Evolutionary conservation across 2,113 vertebrate genomes (phyloP).

Genomic region (Dasyprocta punctata): DNA sequence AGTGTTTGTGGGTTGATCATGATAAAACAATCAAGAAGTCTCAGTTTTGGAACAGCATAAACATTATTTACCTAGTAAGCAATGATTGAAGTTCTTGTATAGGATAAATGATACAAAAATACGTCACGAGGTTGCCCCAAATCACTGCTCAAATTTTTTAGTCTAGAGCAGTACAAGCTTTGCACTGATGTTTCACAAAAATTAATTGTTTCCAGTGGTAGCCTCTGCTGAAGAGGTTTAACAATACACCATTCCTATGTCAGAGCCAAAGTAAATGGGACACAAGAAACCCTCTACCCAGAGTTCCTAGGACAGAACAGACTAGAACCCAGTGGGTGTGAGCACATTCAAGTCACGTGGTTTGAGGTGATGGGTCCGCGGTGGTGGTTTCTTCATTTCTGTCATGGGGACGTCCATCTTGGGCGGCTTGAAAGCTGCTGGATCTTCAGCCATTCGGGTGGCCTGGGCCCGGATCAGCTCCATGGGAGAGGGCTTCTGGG

Average conservation of each 20-base stretch:
- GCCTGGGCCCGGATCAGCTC: constrained; percentile 93
- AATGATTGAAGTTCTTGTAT: not conserved
- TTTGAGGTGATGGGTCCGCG: constrained; percentile 92
- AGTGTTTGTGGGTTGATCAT: accelerated
- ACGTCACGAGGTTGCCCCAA: not conserved
- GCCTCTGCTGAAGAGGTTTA: not conserved
- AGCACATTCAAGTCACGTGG: constrained; percentile 94
- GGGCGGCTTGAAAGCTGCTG: constrained; percentile 88
- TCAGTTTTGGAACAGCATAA: not conserved
- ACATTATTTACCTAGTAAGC: not conserved
- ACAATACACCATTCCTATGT: constrained; percentile 68
- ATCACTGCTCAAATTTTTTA: not conserved
- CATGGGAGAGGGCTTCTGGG: constrained; percentile 94
- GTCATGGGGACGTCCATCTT: constrained; percentile 90
- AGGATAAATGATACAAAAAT: not conserved
- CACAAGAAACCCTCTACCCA: constrained; percentile 15
- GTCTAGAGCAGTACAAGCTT: not conserved
- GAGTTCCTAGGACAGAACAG: not conserved
- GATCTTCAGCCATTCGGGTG: constrained; percentile 89
- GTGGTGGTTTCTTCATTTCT: constrained; percentile 86
- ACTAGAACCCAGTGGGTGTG: constrained; percentile 93
- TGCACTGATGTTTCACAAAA: constrained; percentile 10
- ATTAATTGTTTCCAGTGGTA: not conserved
- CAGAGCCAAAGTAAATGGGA: constrained; percentile 57
- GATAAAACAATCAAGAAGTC: not conserved